Base-by-base conservation (phyloP, 2,888 invertebrate genomes). In the Drosophila picticornis region DNA sequence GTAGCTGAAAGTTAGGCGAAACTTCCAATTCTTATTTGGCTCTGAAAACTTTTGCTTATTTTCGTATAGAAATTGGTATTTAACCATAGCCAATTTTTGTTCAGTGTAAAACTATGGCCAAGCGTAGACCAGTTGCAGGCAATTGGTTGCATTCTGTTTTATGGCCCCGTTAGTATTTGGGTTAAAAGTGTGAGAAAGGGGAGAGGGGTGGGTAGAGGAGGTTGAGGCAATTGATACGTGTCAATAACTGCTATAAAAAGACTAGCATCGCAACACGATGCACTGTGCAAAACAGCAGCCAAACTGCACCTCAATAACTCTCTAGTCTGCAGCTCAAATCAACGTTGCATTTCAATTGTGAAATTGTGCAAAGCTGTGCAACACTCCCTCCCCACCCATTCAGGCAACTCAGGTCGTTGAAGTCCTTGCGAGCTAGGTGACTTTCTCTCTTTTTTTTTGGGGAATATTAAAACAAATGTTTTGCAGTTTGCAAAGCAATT, bases 281-380 rank as follows among this genome's bases (percentile, higher is more conserved):
- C 68, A 65, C 59, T 46, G 69, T 69, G 72, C 48, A 27, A 72
- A 65, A 63, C 31, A 66, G 51, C 71, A 62, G 46, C 61, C 64
- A 36, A 71, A 57, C 71, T 77, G 86, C 86, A 76, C 87, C 84
- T 78, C 77, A 85, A 86, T 81, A 75, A 75, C 81, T 85, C 76
- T 66, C 77, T 76, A 80, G 81, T 72, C 78, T 75, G 76, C 75
- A 73, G 66, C 81, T 81, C 89, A 89, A 90, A 88, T 90, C 88
- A 89, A 88, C 79, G 90, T 87, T 87, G 88, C 88, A 89, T 88
- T 88, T 90, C 89, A 89, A 90, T 89, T 87, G 82, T 75, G 71
- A 81, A 81, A 85, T 81, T 84, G 25, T 25, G 80, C 75, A 77
- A 86, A 72, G 72, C 81, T 59, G 53, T 51, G 38, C 60, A 73